Evolutionary conservation across 2,113 vertebrate species (phyloP), one percentile per base, ranked within the genome.

Genomic region (Pterocles orientalis): DNA sequence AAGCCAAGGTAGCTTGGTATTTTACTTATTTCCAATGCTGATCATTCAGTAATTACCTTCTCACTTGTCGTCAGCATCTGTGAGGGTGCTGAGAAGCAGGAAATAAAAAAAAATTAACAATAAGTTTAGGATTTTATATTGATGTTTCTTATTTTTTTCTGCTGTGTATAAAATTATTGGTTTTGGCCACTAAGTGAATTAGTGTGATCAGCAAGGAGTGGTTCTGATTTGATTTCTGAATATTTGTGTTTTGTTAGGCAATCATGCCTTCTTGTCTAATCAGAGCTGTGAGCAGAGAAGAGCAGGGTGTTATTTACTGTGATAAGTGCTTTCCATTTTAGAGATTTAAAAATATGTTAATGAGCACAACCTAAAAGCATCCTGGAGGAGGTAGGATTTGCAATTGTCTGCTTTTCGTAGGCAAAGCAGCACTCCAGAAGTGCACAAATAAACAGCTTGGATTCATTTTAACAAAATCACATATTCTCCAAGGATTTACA

Each of bases 351-450:
- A 73, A 75, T 0, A 4, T 62, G 17, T 33, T 50, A 56, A 81
- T 53, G 7, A 82, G 10, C 9, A 7, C n/a, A 29, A 70, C 19
- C 50, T 60, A 41, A 88, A 90, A 72, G 25, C 15, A 34, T 41
- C 75, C 53, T 45, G 57, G 33, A 41, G 17, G 43, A 86, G 28
- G 15, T 0, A 78, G 34, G 5, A n/a, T 76, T 73, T 79, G 28
- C 60, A 86, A 10, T 10, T 50, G 23, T 4, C 51, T 60, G 19
- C 10, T 72, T 91, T 58, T 77, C 1, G 1, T 69, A 51, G 12
- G 15, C 29, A 69, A 93, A 48, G 1, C 39, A 56, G 7, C 0
- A 0, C 41, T 82, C 45, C 51, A 14, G 28, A 82, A 90, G 14
- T 10, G 7, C 21, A 50, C 15, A 29, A 39, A 57, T 79, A 23